Evolutionary conservation across 1,140 invertebrate genomes (phyloP), one percentile per base, ranked within the genome.

Genomic region (Papilio aristodemus): DNA sequence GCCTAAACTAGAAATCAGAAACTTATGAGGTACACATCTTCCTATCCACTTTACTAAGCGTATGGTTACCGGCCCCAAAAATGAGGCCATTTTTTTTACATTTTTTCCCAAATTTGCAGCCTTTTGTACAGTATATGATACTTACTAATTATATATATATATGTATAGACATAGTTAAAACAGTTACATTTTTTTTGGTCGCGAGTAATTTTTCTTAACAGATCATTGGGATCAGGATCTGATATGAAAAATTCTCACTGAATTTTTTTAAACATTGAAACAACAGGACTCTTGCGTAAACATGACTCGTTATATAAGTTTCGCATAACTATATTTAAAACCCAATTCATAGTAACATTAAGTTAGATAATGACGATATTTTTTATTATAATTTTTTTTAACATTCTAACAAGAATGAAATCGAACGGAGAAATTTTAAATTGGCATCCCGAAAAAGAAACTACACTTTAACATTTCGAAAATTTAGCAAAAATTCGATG

Each of bases 111-210:
- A 86, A 89, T 84, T 84, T 89, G 85, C 86, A 87, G 84, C 87
- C 86, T 87, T 88, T 89, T 91, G 86, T 91, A 91, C 85, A 91
- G 86, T 90, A 90, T 90, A 89, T 90, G 86, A 90, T 90, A 90
- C 86, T 91, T 89, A 89, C 87, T 89, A 91, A 85, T 85, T 83
- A 89, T 82, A 87, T 82, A 90, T 83, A 89, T 82, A 87, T 82
- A 90, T 88, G 85, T 87, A 88, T 89, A 89, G 84, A 88, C 86
- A 90, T 87, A 89, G 84, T 87, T 89, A 87, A 87, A 86, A 90
- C 84, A 76, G 78, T 89, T 84, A 83, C 75, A 77, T 82, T 86
- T 85, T 80, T 90, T 90, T 87, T 64, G 60, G 83, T 83, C 70
- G 87, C 79, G 73, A 73, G 70, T 69, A 38, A 22, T 71, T 80